Percentiles rank a stretch among this genome's conserved stretches.
Evolutionary conservation across 2,113 vertebrate genomes (phyloP).

Genomic region (Seriola rivoliana): DNA sequence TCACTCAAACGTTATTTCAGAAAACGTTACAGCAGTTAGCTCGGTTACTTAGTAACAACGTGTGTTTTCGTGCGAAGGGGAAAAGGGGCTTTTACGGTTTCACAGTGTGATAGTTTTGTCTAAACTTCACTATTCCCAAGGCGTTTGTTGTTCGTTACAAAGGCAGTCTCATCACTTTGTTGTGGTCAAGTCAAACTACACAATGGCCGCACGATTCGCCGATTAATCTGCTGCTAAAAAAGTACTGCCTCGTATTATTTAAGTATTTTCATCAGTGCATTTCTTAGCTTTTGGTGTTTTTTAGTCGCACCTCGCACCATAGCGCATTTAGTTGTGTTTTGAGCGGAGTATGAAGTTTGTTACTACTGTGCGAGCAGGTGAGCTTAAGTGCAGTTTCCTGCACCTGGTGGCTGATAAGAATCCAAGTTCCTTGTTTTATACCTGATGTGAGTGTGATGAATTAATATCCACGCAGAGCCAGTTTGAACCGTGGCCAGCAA

Average conservation of each 20-base stretch:
- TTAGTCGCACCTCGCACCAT: background rate
- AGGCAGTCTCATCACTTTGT: conserved; percentile 75
- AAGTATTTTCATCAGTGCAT: background rate
- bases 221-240: background rate
- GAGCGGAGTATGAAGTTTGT: background rate
- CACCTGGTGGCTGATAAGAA: conserved; percentile 3
- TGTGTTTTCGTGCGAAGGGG: background rate
- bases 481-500: conserved; percentile 50
- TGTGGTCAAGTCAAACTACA: conserved; percentile 71
- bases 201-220: conserved; percentile 58
- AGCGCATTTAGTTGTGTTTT: background rate
- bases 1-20: conserved; percentile 13
- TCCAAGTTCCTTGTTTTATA: background rate
- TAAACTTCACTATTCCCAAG: conserved; percentile 29
- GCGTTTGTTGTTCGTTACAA: conserved; percentile 33
- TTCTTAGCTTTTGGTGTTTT: background rate
- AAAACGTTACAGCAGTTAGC: conserved; percentile 1
- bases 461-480: background rate
- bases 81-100: rapidly evolving
- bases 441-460: background rate
- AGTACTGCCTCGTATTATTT: too few relatives aligned
- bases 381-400: conserved; percentile 26
- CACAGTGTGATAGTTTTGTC: background rate
- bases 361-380: conserved; percentile 48
- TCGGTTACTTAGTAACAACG: background rate